These are phyloP conservation scores for Peromyscus maniculatus DNA, from an alignment of 2,113 vertebrate genomes.

Conservation along the genomic window DNA sequence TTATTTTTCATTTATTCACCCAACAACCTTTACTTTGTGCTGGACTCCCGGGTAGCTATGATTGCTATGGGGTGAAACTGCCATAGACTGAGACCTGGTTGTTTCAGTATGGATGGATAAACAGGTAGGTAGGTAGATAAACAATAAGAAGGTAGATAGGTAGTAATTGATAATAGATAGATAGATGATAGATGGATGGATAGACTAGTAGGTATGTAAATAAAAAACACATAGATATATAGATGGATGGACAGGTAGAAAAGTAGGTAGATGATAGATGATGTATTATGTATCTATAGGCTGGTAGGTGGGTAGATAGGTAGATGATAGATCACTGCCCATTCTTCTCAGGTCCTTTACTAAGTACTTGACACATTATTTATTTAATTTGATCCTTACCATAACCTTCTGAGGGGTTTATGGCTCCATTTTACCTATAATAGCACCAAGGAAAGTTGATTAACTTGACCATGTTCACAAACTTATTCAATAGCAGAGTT, in stretches of 20 bases:
- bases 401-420: not conserved
- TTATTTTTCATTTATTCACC: not conserved
- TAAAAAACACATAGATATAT: not conserved
- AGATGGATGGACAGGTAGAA: not conserved
- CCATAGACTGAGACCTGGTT: not conserved
- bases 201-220: not conserved
- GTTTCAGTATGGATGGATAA: not conserved
- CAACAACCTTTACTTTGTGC: not conserved
- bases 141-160: not conserved
- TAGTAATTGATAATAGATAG: not conserved
- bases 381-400: not conserved
- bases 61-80: not conserved
- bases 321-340: not conserved
- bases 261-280: too few relatives aligned
- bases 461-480: not conserved
- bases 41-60: not conserved
- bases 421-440: not conserved
- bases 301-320: not conserved
- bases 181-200: not conserved
- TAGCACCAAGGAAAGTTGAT: not conserved
- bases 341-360: not conserved
- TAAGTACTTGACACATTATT: not conserved
- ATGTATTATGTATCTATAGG: not conserved
- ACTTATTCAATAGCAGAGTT: not conserved
- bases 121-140: not conserved